Evolutionary conservation across 2,113 vertebrate genomes (phyloP), one percentile per base, ranked within the genome.

Genomic region (Psittacula cyanocephala): DNA sequence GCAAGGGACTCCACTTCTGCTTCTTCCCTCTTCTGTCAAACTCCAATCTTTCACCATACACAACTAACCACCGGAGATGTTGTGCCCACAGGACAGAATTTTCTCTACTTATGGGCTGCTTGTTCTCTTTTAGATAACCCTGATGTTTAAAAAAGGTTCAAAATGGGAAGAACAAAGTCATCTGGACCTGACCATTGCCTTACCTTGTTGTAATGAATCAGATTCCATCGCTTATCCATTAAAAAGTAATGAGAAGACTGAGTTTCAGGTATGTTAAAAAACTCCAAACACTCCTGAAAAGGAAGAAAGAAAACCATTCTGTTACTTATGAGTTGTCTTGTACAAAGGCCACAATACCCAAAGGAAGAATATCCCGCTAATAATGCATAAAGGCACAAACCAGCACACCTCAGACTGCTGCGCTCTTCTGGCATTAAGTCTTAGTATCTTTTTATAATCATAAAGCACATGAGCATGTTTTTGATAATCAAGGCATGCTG

Each of bases 141-240:
- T 14, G 10, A 27, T 49, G 8, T 87, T 87, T 65, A 64, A 81
- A 82, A 81, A 86, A 79, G 8, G 27, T 46, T 52, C 7, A 14
- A 65, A 28, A 46, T 9, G 7, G 67, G 77, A 93, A 81, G 53
- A 92, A 68, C 13, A 57, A 68, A 92, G 52, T 37, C n/a, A 79
- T 1, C 19, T 29, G 31, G 24, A 71, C 59, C 47, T 23, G 33
- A 71, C 17, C 33, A 84, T 68, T 64, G 46, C 17, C 96, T 95
- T 71, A 99, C 99, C 98, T 99, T 99, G 92, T 98, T 99, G 81
- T 99, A 99, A 97, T 99, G 99, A 92, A 99, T 99, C 85, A 99
- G 99, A 94, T 99, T 99, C 99, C 99, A 99, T 37, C 99, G 98
- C 94, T 99, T 99, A 98, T 99, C 99, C 99, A 99, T 99, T 76